phyloP scores from a whole-genome alignment of 30 jellyfish, hydroid and myxozoan species.

The Catostylus mosaicus region DNA sequence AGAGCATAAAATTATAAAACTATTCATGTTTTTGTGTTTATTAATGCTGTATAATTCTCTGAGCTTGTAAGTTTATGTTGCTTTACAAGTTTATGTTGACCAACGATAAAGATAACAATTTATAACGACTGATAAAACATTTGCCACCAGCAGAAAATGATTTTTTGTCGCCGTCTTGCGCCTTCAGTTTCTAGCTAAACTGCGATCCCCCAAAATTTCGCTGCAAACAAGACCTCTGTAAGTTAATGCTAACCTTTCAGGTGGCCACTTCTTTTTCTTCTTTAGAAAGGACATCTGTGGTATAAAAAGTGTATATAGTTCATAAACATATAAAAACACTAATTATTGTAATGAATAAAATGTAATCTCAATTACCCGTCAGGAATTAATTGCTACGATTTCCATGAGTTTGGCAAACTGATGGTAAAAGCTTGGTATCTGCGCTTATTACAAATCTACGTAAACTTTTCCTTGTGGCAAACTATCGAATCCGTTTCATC shows the following conservation, averaged over 20 bases:
- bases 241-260: conserved; percentile 40
- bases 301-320: background rate
- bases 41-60: no score
- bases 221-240: no score
- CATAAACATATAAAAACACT: background rate
- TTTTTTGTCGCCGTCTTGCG: no score
- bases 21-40: no score
- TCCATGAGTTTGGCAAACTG: background rate
- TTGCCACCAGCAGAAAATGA: no score
- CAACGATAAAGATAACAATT: background rate
- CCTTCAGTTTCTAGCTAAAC: no score
- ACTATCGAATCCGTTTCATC: background rate
- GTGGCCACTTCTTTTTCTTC: conserved; percentile 67
- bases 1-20: no score
- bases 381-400: background rate
- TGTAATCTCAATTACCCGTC: background rate
- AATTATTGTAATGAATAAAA: background rate
- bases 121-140: background rate
- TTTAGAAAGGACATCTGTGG: conserved; percentile 63
- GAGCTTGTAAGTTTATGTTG: no score
- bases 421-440: background rate
- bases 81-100: no score
- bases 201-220: no score
- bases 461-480: background rate
- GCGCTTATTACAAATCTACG: background rate